Evolutionary conservation across 2,113 vertebrate genomes (phyloP).

Genomic region (Xiphophorus couchianus): DNA sequence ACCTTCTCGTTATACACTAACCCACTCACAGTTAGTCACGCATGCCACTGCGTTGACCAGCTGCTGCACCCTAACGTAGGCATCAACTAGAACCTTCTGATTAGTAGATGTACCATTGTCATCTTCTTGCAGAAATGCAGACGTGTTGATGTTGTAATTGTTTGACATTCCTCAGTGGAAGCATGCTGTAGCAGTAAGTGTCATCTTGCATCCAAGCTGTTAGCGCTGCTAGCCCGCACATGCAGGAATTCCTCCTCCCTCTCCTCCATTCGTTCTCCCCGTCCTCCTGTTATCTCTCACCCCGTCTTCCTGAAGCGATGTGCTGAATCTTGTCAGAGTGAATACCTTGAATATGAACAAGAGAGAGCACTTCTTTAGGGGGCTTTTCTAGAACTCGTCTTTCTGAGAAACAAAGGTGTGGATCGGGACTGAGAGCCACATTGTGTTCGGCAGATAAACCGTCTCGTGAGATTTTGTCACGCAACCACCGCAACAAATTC

Average conservation of each 20-base stretch:
- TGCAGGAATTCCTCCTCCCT: constrained; percentile 50
- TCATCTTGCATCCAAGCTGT: constrained; percentile 1
- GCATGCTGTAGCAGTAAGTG: constrained; percentile 9
- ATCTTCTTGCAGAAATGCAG: neutral
- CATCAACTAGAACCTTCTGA: neutral
- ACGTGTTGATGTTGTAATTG: neutral
- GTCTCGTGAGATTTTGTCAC: too few relatives aligned
- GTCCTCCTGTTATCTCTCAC: neutral
- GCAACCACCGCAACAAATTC: too few relatives aligned
- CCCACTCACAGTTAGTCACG: neutral
- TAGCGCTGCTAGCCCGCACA: constrained; percentile 54
- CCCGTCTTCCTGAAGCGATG: constrained; percentile 20
- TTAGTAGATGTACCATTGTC: neutral
- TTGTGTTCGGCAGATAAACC: too few relatives aligned
- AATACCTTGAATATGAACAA: constrained; percentile 37
- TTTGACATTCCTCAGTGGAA: constrained; percentile 20
- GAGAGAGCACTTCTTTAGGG: constrained; percentile 8
- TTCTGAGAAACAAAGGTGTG: too few relatives aligned
- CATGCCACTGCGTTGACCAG: neutral
- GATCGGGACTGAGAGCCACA: too few relatives aligned
- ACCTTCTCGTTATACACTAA: neutral
- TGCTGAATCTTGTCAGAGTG: constrained; percentile 62
- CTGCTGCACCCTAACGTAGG: neutral
- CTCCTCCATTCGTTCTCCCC: neutral
- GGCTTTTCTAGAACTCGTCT: neutral